A percentile compares a stretch with the other conserved stretches of the same genome.
Evolutionary conservation across 2,113 vertebrate genomes (phyloP).

Genomic region (Azemiops feae): DNA sequence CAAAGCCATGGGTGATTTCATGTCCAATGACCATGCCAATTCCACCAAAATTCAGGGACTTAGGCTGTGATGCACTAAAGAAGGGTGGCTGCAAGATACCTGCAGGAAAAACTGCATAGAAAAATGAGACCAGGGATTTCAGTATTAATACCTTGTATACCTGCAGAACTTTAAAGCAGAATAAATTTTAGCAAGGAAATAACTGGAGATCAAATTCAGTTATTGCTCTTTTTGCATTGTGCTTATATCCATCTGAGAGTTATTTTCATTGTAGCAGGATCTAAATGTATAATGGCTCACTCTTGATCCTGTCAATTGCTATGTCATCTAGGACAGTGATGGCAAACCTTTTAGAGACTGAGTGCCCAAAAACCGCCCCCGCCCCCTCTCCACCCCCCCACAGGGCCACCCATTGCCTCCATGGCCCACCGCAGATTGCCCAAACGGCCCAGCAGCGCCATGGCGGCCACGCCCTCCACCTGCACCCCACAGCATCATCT

Average conservation of each 20-base stretch:
- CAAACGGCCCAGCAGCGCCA: too few relatives aligned
- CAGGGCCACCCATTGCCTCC: too few relatives aligned
- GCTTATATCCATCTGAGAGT: background rate
- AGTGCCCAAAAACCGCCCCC: too few relatives aligned
- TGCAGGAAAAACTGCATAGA: constrained; percentile 86
- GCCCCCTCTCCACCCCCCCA: too few relatives aligned
- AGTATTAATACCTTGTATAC: background rate
- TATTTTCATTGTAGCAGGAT: background rate
- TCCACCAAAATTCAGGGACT: constrained; percentile 89
- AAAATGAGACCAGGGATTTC: constrained; percentile 6
- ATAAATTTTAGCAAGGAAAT: background rate
- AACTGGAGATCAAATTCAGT: background rate
- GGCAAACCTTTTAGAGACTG: too few relatives aligned
- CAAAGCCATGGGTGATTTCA: constrained; percentile 96
- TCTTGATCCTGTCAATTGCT: background rate
- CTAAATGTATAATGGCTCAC: background rate
- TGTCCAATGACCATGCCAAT: constrained; percentile 98
- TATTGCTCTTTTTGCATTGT: background rate
- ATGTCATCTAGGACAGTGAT: background rate
- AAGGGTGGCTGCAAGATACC: constrained; percentile 95
- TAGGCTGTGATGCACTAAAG: constrained; percentile 87
- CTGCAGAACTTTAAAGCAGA: background rate
- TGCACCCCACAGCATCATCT: too few relatives aligned
- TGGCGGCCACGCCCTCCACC: too few relatives aligned
- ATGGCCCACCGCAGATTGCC: too few relatives aligned